These are phyloP conservation scores for Meliscaeva auricollis DNA, from an alignment of 2,888 invertebrate species.

Conservation along the genomic window DNA sequence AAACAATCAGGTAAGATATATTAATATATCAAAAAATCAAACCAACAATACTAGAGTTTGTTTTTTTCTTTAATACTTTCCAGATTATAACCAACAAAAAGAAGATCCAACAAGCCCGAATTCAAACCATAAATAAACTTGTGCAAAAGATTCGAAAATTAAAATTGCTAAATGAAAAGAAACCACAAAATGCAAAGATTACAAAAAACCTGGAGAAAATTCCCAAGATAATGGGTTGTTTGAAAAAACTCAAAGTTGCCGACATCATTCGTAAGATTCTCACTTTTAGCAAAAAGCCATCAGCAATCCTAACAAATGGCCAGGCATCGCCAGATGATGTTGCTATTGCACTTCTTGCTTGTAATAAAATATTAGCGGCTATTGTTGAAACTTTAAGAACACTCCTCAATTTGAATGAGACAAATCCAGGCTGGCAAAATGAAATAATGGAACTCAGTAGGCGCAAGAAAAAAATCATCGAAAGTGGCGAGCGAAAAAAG, in stretches of 20 bases:
- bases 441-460: conserved; percentile 80
- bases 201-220: conserved; percentile 79
- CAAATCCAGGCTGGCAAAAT: conserved; percentile 78
- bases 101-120: conserved; percentile 80
- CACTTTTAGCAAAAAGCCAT: conserved; percentile 78
- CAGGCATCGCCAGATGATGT: conserved; percentile 80
- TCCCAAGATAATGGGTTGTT: conserved; percentile 77
- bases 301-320: conserved; percentile 80
- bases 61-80: neutral
- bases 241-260: conserved; percentile 80
- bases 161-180: conserved; percentile 78
- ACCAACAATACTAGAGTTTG: conserved; percentile 72
- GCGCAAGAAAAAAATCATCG: conserved; percentile 69
- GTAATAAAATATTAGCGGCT: conserved; percentile 80
- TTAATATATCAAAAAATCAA: conserved; percentile 68
- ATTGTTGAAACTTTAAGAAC: conserved; percentile 77
- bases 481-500: conserved; percentile 34
- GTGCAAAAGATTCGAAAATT: conserved; percentile 82
- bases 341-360: conserved; percentile 80
- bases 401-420: conserved; percentile 77
- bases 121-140: conserved; percentile 81
- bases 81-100: conserved; percentile 82
- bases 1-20: conserved; percentile 81
- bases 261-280: conserved; percentile 80
- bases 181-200: conserved; percentile 79